A percentile compares a stretch with the other conserved stretches of the same genome.
phyloP scores from a whole-genome alignment of 2,888 invertebrate genomes.

The Eumacrocentrus americanus region DNA sequence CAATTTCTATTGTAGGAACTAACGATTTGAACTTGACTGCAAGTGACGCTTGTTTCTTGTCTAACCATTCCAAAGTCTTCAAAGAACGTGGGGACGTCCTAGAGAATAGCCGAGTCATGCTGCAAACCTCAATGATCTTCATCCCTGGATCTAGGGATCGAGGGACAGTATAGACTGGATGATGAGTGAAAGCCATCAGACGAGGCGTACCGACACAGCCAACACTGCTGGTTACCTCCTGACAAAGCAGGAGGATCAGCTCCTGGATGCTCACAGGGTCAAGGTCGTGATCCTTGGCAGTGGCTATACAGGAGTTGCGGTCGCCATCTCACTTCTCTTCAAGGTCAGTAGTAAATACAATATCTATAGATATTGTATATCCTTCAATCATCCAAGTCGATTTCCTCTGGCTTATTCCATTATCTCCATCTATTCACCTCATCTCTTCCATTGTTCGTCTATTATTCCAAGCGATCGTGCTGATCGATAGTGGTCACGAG shows the following conservation, averaged over 20 bases:
- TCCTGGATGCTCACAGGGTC: slow-evolving; percentile 45
- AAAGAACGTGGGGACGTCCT: too few species aligned
- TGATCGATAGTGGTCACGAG: slow-evolving; percentile 4
- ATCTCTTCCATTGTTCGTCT: slow-evolving; percentile 11
- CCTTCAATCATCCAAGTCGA: slow-evolving; percentile 22
- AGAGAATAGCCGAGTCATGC: too few species aligned
- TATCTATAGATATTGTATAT: too few species aligned
- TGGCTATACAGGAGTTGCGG: slow-evolving; percentile 50
- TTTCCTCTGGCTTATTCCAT: slow-evolving; percentile 14
- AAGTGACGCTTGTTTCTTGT: not conserved
- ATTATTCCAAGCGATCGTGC: slow-evolving; percentile 6
- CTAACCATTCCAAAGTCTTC: not conserved
- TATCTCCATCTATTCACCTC: slow-evolving; percentile 19
- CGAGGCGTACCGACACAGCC: slow-evolving; percentile 26
- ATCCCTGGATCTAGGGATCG: not conserved
- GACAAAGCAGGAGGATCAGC: slow-evolving; percentile 42
- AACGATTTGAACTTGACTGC: slow-evolving; percentile 12
- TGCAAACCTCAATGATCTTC: too few species aligned
- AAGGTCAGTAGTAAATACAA: slow-evolving; percentile 45
- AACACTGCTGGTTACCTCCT: slow-evolving; percentile 50
- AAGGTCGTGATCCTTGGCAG: slow-evolving; percentile 53
- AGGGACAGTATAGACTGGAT: not conserved
- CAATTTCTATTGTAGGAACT: too few species aligned
- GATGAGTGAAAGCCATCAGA: slow-evolving; percentile 23
- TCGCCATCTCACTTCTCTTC: slow-evolving; percentile 49